A percentile compares a stretch with the other conserved stretches of the same genome.
Conservation (phyloP, 2,888 invertebrate genomes). For the Geophilus truncorum region DNA sequence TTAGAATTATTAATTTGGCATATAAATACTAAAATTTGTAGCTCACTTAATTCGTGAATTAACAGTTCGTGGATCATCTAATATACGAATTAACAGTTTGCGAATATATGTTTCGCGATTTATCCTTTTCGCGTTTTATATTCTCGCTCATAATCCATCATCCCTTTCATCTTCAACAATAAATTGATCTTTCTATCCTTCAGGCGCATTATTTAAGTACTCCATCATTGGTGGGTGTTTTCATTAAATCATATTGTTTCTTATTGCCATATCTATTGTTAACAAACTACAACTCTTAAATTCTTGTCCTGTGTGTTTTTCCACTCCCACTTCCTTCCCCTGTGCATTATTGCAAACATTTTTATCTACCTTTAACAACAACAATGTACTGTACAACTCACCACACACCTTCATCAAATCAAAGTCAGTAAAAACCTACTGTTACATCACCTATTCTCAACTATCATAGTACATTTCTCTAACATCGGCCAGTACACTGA, state of each 20-base stretch:
- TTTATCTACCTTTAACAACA: not conserved
- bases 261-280: not conserved
- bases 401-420: no score
- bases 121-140: no score
- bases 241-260: not conserved
- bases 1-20: no score
- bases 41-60: no score
- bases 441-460: slow-evolving; percentile 41
- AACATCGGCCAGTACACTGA: slow-evolving; percentile 64
- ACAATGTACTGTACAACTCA: not conserved
- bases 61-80: no score
- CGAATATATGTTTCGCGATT: no score
- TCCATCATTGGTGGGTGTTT: not conserved
- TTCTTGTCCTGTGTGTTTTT: not conserved
- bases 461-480: slow-evolving; percentile 81
- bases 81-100: no score
- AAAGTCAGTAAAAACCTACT: no score
- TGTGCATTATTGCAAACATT: not conserved
- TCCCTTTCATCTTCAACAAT: no score
- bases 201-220: not conserved
- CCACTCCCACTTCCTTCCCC: not conserved
- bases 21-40: no score
- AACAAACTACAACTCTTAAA: not conserved
- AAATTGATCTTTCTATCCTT: not conserved
- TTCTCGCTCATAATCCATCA: no score